Conservation (phyloP, 2,888 invertebrate genomes). For the Gastrophysa polygoni region DNA sequence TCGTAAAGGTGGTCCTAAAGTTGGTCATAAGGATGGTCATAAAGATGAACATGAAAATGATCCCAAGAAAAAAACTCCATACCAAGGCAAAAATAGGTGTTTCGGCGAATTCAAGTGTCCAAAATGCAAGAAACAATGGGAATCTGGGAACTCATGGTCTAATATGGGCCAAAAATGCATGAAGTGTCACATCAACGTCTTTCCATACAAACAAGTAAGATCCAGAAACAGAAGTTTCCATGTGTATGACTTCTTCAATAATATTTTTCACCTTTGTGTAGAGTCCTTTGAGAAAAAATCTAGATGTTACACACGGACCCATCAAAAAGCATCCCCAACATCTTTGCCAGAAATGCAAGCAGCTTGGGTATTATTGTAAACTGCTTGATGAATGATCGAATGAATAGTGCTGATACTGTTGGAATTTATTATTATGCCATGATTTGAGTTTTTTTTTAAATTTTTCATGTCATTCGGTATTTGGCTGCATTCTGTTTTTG, state of each 20-base stretch:
- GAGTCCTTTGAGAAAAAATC: neutral
- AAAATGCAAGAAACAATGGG: conserved; percentile 91
- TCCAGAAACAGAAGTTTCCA: too few species aligned
- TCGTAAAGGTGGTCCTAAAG: too few species aligned
- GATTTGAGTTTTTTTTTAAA: too few species aligned
- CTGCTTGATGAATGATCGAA: too few species aligned
- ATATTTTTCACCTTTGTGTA: neutral
- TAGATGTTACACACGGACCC: conserved; percentile 71
- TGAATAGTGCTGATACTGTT: too few species aligned
- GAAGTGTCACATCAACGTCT: conserved; percentile 88
- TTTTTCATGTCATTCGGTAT: too few species aligned
- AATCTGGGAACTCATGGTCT: conserved; percentile 91
- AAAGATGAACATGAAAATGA: too few species aligned
- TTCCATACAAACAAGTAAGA: conserved; percentile 87
- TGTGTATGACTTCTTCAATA: conserved; percentile 4
- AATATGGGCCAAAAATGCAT: conserved; percentile 91
- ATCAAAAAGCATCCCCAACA: conserved; percentile 87
- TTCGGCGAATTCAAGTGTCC: conserved; percentile 92
- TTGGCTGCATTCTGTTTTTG: too few species aligned
- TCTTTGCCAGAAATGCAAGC: conserved; percentile 85
- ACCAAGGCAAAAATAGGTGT: conserved; percentile 81
- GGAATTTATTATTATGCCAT: too few species aligned
- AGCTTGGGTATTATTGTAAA: conserved; percentile 83
- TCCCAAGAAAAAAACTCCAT: too few species aligned
- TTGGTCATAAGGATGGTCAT: too few species aligned